Percentiles rank a stretch among this genome's conserved stretches.
Conservation (phyloP, 2,113 vertebrate species). For the Siniperca knerii region DNA sequence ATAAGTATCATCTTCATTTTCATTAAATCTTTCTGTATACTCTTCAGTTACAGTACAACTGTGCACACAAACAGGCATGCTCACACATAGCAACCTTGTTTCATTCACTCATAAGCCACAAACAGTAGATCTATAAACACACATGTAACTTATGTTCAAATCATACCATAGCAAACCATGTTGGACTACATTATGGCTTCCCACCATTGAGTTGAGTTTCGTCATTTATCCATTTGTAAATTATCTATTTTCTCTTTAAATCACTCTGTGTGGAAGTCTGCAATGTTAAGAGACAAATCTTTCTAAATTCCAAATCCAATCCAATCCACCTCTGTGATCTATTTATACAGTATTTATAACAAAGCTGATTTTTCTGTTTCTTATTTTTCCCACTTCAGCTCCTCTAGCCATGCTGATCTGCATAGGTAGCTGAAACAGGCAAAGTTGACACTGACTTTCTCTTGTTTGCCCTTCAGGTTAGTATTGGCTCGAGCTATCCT, state of each 20-base stretch:
- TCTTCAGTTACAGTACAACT: constrained; percentile 52
- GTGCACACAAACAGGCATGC: constrained; percentile 68
- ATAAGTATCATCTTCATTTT: constrained; percentile 16
- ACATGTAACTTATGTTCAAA: constrained; percentile 29
- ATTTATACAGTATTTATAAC: constrained; percentile 51
- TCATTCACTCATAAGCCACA: constrained; percentile 61
- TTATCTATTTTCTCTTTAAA: background rate
- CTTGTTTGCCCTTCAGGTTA: constrained; percentile 16
- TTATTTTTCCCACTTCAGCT: background rate
- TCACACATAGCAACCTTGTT: constrained; percentile 38
- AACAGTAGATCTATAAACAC: constrained; percentile 52
- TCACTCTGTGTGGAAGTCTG: background rate
- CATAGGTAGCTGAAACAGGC: constrained; percentile 59
- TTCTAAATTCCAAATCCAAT: constrained; percentile 29
- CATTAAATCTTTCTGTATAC: constrained; percentile 51
- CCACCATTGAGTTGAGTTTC: background rate
- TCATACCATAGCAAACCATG: constrained; percentile 3
- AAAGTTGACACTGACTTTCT: constrained; percentile 35
- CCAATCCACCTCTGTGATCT: constrained; percentile 15
- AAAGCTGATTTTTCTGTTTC: background rate
- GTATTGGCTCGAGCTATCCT: constrained; percentile 56
- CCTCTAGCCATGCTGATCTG: constrained; percentile 50
- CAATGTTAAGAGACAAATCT: constrained; percentile 17
- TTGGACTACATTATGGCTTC: background rate
- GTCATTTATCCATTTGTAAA: constrained; percentile 13